Conservation (phyloP, 1,140 invertebrate species). For the Drosophila nebulosa region DNA sequence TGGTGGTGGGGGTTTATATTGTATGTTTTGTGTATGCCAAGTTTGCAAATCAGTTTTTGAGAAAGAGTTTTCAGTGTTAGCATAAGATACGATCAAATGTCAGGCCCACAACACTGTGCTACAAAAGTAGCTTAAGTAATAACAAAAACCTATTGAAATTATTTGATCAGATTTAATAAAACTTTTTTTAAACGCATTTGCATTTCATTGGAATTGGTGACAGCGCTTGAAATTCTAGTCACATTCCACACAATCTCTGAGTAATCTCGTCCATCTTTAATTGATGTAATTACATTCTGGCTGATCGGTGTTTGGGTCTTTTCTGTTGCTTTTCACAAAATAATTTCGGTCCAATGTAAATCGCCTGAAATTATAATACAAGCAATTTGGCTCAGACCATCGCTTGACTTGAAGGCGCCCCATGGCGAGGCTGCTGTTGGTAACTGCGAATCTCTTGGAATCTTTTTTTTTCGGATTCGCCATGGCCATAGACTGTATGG, state of each 20-base stretch:
- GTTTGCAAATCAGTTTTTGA: constrained; percentile 64
- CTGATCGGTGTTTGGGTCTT: constrained; percentile 14
- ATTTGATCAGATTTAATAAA: no score
- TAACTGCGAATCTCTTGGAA: background rate
- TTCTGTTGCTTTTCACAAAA: constrained; percentile 4
- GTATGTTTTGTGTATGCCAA: constrained; percentile 47
- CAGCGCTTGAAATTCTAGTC: background rate
- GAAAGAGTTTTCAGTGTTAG: constrained; percentile 34
- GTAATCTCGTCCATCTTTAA: background rate
- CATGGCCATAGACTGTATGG: constrained; percentile 18
- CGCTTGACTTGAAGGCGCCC: constrained; percentile 17
- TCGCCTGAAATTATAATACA: constrained; percentile 60
- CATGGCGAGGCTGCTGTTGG: constrained; percentile 22
- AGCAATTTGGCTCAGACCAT: constrained; percentile 48
- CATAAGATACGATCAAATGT: constrained; percentile 54
- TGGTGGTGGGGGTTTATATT: constrained; percentile 1
- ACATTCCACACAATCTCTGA: background rate
- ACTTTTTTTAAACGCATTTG: background rate
- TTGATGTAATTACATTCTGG: constrained; percentile 7
- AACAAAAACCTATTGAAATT: background rate
- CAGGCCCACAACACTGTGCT: constrained; percentile 32
- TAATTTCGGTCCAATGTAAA: constrained; percentile 58
- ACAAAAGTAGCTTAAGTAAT: background rate
- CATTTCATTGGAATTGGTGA: background rate
- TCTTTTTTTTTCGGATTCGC: background rate